Evolutionary conservation across 2,888 invertebrate species (phyloP).

Genomic region (Ceriagrion tenellum): DNA sequence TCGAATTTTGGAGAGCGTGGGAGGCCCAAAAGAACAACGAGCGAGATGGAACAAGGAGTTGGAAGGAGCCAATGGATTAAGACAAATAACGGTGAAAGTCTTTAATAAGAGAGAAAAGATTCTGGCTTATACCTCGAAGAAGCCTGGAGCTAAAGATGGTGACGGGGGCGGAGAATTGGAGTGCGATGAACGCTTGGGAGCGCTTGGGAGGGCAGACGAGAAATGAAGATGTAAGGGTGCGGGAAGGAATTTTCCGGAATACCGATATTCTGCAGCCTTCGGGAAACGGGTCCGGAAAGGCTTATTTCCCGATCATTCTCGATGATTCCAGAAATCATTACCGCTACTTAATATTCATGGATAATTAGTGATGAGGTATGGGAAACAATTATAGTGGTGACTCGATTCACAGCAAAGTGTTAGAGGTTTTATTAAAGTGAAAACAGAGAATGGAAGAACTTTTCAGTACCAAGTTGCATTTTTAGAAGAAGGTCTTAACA

Average conservation of each 20-base stretch:
- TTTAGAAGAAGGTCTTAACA: too few relatives aligned
- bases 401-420: too few relatives aligned
- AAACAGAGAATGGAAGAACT: too few relatives aligned
- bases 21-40: not conserved
- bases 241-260: not conserved
- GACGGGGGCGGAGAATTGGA: not conserved
- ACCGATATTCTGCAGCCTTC: too few relatives aligned
- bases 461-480: too few relatives aligned
- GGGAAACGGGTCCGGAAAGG: too few relatives aligned
- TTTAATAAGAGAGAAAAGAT: not conserved
- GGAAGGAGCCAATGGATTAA: not conserved
- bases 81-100: not conserved
- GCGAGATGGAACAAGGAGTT: not conserved
- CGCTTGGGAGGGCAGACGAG: not conserved
- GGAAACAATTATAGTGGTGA: too few relatives aligned
- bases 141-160: not conserved
- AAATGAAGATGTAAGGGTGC: not conserved
- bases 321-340: too few relatives aligned
- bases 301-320: too few relatives aligned
- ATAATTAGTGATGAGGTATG: too few relatives aligned
- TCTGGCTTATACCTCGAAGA: not conserved
- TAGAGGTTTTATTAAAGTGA: too few relatives aligned
- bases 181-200: not conserved
- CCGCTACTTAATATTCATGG: too few relatives aligned
- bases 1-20: not conserved